Evolutionary conservation across 2,888 invertebrate species (phyloP), one percentile per base, ranked within the genome.

Genomic region (Xanthorhoe spadicearia): DNA sequence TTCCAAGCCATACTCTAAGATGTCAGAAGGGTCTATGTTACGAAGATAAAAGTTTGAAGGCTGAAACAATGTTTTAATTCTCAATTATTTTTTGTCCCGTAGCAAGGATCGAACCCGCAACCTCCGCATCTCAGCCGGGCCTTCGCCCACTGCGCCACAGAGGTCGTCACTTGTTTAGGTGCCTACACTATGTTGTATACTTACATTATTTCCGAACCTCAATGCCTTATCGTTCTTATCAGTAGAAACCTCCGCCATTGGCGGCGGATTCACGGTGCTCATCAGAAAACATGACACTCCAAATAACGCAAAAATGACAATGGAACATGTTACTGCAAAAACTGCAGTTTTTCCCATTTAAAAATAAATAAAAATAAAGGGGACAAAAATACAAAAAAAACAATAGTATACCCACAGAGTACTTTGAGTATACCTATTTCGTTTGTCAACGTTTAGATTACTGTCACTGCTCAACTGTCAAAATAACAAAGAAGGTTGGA

Each of bases 201-300:
- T 23, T 48, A 56, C 56, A 15, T 23, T 43, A 46, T 43, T 8
- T 49, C 18, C 15, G 46, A 23, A 15, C 3, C 1, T 49, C 18
- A 1, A 9, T 43, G 23, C 17, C 5, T 9, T 28, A 7, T 43
- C 3, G 13, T 0, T 10, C 6, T 23, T 28, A 3, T 48, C 9
- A 15, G 46, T 46, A 10, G 15, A 8, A 8, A 15, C n/a, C 6
- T 50, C 38, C 9, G 38, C 18, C 2, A 50, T n/a, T 0, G 70
- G 74, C 0, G 69, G 61, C 0, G 89, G 88, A 52, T 89, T 74
- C 0, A 89, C 76, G 0, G 63, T 77, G 0, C 43, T 76, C 77
- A 89, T 84, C 9, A 89, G 69, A 50, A 68, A 81, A 52, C 72
- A 71, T 13, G 81, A 79, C 2, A 68, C 32, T 13, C 8, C 49